Evolutionary conservation across 37 sponge, comb jelly and placozoan genomes (phyloP).

Genomic region (Hexactinellida sp.): DNA sequence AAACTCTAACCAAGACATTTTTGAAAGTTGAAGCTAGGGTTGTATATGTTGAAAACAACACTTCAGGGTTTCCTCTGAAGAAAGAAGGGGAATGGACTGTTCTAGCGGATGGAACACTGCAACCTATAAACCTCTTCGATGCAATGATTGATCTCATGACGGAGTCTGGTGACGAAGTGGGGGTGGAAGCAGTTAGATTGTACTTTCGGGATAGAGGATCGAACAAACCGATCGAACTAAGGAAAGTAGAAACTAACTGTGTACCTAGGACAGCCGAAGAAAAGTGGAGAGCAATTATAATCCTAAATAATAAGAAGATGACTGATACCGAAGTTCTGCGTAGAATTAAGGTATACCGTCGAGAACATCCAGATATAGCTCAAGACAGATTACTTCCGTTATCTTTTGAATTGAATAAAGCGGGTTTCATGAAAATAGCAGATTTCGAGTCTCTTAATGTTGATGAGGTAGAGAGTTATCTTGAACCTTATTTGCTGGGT

Average conservation of each 20-base stretch:
- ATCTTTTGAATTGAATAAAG: not conserved
- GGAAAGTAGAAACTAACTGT: not conserved
- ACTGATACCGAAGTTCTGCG: not conserved
- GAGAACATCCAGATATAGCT: not conserved
- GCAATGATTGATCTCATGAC: not conserved
- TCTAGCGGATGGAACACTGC: not conserved
- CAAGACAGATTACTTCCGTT: not conserved
- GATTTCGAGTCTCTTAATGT: not conserved
- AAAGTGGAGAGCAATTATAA: not conserved
- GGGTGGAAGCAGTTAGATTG: not conserved
- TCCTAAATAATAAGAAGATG: not conserved
- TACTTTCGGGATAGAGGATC: not conserved
- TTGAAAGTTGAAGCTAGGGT: not conserved
- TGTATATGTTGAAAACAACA: not conserved
- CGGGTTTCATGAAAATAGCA: not conserved
- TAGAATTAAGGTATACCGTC: not conserved
- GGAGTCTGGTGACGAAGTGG: not conserved
- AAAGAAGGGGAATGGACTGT: constrained; percentile 1
- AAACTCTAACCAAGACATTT: not conserved
- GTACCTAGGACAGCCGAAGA: not conserved
- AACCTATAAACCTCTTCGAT: not conserved
- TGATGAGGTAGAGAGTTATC: not conserved
- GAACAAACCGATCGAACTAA: not conserved
- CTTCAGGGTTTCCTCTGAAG: not conserved
- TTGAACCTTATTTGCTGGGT: not conserved